Evolutionary conservation across 2,797 vertebrate genomes (phyloP), one percentile per base, ranked within the genome.

Genomic region (Acropternis orthonyx): DNA sequence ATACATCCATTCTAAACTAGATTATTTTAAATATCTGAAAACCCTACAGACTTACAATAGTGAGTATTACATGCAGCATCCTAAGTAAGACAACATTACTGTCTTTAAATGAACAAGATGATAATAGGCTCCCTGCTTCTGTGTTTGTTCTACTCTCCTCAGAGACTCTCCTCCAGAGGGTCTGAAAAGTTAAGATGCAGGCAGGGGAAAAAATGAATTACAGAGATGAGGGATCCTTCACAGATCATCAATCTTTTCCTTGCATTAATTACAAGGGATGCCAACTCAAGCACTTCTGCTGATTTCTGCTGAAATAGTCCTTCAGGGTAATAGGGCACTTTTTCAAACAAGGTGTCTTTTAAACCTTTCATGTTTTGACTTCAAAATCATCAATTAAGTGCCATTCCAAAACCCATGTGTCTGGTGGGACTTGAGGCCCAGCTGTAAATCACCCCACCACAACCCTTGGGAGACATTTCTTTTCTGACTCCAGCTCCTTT

Each of bases 341-440:
- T 92, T 87, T 62, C 74, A 89, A 85, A 36, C 36, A 84, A 68
- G 16, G 7, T 58, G 27, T 44, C n/a, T 94, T 88, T 88, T 49
- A 85, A 89, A 91, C 8, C 18, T 52, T 85, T 81, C n/a, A 73
- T 15, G 49, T 90, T 95, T 86, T 90, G 58, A 75, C 39, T 90
- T 92, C 56, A 83, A 85, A 93, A 83, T 80, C 37, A 59, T 16
- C 52, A 51, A 37, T 85, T 71, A 87, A 82, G 74, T 61, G 21
- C n/a, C 27, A 41, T 69, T 89, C 27, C 41, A 59, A 92, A 83
- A 10, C 22, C 24, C n/a, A 5, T 22, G 19, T 21, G 16, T 59
- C 46, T 66, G 28, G 27, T 46, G 43, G 12, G 19, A 77, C 52
- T 39, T n/a, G 3, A 24, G 20, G 8, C 6, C 30, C 30, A 30